Conservation (phyloP, 2,888 invertebrate genomes). For the Erannis defoliaria region DNA sequence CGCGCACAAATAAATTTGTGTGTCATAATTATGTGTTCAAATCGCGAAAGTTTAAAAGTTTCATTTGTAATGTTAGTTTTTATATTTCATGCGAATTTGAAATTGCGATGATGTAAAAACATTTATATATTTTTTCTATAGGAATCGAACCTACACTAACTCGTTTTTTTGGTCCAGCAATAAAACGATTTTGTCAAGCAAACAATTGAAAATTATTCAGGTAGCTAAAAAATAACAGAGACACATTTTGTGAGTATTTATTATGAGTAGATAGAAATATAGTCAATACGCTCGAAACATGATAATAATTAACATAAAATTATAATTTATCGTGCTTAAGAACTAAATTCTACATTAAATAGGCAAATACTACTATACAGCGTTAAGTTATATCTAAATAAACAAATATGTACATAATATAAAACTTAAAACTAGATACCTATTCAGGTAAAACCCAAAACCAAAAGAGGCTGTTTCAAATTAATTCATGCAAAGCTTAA, state of each 20-base stretch:
- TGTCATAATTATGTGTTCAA: too few species aligned
- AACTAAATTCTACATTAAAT: constrained; percentile 3
- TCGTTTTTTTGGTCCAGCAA: too few species aligned
- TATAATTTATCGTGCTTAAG: background rate
- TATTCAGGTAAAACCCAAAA: constrained; percentile 58
- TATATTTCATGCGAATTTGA: background rate
- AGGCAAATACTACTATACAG: background rate
- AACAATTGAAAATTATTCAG: background rate
- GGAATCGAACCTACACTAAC: background rate
- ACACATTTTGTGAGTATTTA: constrained; percentile 12
- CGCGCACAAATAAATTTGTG: too few species aligned
- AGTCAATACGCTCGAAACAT: background rate
- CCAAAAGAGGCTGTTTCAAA: constrained; percentile 87
- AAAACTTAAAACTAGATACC: constrained; percentile 38
- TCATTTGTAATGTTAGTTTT: too few species aligned
- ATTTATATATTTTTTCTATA: too few species aligned
- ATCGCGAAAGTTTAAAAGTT: background rate
- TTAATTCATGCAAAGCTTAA: constrained; percentile 75
- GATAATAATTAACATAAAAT: background rate
- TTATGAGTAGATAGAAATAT: constrained; percentile 1
- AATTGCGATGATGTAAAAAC: background rate
- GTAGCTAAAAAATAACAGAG: constrained; percentile 13
- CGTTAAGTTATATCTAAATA: constrained; percentile 11
- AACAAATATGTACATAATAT: constrained; percentile 13
- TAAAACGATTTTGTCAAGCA: constrained; percentile 4